Evolutionary conservation across 2,797 vertebrate genomes (phyloP).

Genomic region (Macropus fuliginosus): DNA sequence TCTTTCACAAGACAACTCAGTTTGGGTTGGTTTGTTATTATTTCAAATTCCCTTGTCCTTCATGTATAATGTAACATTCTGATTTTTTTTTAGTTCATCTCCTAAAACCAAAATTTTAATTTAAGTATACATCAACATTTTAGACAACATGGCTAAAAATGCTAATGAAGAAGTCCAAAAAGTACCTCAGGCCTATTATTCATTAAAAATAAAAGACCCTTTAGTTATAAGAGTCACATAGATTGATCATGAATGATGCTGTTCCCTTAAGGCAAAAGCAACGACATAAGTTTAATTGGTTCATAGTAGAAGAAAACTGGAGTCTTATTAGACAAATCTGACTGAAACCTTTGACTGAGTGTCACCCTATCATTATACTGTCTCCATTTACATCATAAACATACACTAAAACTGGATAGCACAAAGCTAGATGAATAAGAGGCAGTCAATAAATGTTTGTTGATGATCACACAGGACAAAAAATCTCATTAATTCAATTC

Average conservation of each 20-base stretch:
- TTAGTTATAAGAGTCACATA: slow-evolving; percentile 29
- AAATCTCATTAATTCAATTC: not conserved
- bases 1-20: slow-evolving; percentile 43
- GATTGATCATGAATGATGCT: slow-evolving; percentile 47
- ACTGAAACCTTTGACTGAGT: slow-evolving; percentile 49
- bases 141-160: slow-evolving; percentile 57
- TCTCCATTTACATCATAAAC: slow-evolving; percentile 47
- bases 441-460: slow-evolving; percentile 16
- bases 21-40: slow-evolving; percentile 58
- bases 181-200: slow-evolving; percentile 48
- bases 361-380: slow-evolving; percentile 19
- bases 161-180: slow-evolving; percentile 33
- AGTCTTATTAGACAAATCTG: slow-evolving; percentile 59
- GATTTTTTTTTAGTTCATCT: slow-evolving; percentile 45
- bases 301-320: slow-evolving; percentile 17
- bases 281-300: slow-evolving; percentile 66
- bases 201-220: slow-evolving; percentile 55
- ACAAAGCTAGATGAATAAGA: slow-evolving; percentile 42
- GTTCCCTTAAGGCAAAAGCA: slow-evolving; percentile 55
- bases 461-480: not conserved
- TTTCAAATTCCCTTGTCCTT: slow-evolving; percentile 63
- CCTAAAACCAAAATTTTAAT: slow-evolving; percentile 64
- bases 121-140: slow-evolving; percentile 50
- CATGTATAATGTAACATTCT: slow-evolving; percentile 57
- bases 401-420: slow-evolving; percentile 1